phyloP scores from a whole-genome alignment of 2,888 invertebrate species.

The Euplagia quadripunctaria region DNA sequence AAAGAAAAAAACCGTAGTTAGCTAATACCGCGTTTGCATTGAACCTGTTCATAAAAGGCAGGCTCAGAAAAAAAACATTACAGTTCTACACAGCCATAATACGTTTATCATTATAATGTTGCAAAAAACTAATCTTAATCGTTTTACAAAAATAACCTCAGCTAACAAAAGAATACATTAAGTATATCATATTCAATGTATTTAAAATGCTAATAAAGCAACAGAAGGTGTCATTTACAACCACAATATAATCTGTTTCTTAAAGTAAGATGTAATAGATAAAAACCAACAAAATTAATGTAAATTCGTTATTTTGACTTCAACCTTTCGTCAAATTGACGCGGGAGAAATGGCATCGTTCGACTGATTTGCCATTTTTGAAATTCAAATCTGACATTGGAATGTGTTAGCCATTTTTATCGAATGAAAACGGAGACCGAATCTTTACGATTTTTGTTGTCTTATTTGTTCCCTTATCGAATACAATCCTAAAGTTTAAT shows the following conservation, averaged over 20 bases:
- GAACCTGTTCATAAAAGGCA: neutral
- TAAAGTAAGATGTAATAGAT: conserved; percentile 50
- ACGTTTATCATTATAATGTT: conserved; percentile 3
- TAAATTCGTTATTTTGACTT: conserved; percentile 63
- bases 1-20: neutral
- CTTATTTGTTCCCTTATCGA: neutral
- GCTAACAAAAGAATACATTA: neutral
- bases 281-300: conserved; percentile 51
- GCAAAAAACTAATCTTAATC: conserved; percentile 3
- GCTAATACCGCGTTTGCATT: neutral
- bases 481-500: neutral
- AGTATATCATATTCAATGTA: neutral
- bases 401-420: conserved; percentile 59
- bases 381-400: conserved; percentile 76
- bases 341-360: conserved; percentile 49
- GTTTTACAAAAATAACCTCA: neutral
- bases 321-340: conserved; percentile 67
- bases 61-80: neutral
- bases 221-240: conserved; percentile 50
- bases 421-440: conserved; percentile 12
- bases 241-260: conserved; percentile 32
- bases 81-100: neutral
- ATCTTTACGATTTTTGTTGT: neutral
- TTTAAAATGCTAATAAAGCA: conserved; percentile 27
- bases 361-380: conserved; percentile 64